phyloP scores from a whole-genome alignment of 2,797 vertebrate species.

The Alfaro cultratus region DNA sequence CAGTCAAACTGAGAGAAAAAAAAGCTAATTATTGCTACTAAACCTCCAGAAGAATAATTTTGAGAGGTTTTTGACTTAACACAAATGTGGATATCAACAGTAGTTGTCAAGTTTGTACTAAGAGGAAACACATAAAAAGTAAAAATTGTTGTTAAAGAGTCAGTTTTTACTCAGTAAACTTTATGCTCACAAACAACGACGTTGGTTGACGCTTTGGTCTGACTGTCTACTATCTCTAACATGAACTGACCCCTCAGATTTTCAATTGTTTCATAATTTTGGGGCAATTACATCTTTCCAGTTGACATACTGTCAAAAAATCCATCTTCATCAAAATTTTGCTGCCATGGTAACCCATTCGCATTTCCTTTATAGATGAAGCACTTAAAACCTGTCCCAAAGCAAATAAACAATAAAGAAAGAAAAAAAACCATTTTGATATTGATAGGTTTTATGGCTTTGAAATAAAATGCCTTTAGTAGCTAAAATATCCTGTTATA shows the following conservation, averaged over 20 bases:
- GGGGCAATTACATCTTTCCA: background rate
- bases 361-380: background rate
- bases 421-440: background rate
- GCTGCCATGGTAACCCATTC: background rate
- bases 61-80: background rate
- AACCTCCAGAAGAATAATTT: background rate
- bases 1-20: background rate
- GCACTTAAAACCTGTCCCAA: background rate
- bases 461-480: background rate
- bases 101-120: background rate
- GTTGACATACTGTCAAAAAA: background rate
- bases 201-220: background rate
- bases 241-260: background rate
- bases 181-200: background rate
- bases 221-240: background rate
- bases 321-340: background rate
- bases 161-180: background rate
- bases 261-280: background rate
- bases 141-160: background rate
- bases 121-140: background rate
- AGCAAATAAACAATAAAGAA: background rate
- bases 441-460: background rate
- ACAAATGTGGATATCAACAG: background rate
- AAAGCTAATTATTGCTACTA: background rate
- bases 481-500: background rate